Evolutionary conservation across 64 coral and sea anemone species (phyloP).

Genomic region (Pocillopora damicornis): DNA sequence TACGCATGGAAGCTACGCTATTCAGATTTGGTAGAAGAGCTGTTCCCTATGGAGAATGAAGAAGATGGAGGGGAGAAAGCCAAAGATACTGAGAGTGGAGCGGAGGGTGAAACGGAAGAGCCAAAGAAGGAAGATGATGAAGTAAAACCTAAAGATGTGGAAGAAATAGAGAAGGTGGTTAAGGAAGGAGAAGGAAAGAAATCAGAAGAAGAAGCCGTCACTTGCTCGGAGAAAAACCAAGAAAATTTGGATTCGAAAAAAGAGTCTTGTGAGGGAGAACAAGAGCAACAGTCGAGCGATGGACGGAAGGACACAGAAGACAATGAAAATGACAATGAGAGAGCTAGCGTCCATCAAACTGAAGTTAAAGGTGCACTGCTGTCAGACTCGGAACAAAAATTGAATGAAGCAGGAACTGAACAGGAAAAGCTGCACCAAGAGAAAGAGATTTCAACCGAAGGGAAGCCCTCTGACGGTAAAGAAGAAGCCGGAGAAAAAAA

Average conservation of each 20-base stretch:
- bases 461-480: neutral
- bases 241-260: neutral
- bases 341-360: neutral
- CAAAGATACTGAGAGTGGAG: neutral
- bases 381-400: neutral
- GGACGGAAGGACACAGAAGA: neutral
- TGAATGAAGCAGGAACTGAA: neutral
- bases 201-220: neutral
- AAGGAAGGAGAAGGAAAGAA: neutral
- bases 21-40: conserved; percentile 33
- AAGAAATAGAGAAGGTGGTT: neutral
- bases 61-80: neutral
- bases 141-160: neutral
- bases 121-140: neutral
- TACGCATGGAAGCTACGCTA: conserved; percentile 48
- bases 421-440: neutral
- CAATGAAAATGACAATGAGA: neutral
- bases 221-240: neutral
- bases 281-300: neutral
- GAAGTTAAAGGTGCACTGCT: neutral
- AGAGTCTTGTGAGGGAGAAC: neutral
- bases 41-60: neutral
- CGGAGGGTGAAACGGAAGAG: conserved; percentile 5
- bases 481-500: neutral
- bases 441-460: neutral